Evolutionary conservation across 1,140 invertebrate genomes (phyloP).

Genomic region (Philopotamus ludificatus): DNA sequence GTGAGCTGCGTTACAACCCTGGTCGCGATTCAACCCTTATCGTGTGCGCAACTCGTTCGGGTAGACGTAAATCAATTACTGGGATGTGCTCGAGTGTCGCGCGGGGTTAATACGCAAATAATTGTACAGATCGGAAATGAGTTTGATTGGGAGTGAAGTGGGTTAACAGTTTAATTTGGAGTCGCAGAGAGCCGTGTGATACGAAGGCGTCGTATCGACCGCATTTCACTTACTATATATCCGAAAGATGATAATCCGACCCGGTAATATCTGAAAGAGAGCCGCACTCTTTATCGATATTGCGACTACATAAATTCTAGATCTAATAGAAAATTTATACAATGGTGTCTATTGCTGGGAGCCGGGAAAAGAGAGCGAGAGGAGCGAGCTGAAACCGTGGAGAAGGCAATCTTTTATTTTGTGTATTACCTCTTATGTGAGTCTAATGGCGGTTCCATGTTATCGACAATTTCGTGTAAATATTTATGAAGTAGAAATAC

Average conservation of each 20-base stretch:
- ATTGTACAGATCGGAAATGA: too few relatives aligned
- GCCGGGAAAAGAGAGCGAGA: slow-evolving; percentile 13
- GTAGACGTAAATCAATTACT: background rate
- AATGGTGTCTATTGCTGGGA: background rate
- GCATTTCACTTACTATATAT: too few relatives aligned
- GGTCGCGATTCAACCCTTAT: background rate
- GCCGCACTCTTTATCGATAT: slow-evolving; percentile 7
- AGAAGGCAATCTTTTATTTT: slow-evolving; percentile 22
- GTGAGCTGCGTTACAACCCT: too few relatives aligned
- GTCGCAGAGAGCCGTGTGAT: too few relatives aligned
- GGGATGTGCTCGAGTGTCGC: background rate
- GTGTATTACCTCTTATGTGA: slow-evolving; percentile 26
- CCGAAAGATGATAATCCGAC: background rate
- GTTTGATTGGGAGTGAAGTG: too few relatives aligned
- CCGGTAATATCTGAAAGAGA: background rate
- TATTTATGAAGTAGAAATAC: slow-evolving; percentile 19
- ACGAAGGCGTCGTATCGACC: too few relatives aligned
- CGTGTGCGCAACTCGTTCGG: background rate
- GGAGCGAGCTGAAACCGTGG: background rate
- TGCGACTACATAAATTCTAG: slow-evolving; percentile 20
- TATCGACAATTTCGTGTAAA: slow-evolving; percentile 28
- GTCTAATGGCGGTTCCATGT: slow-evolving; percentile 29
- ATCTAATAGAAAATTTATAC: slow-evolving; percentile 19
- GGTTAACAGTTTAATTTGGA: too few relatives aligned
- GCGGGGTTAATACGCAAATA: too few relatives aligned